Conservation (phyloP, 2,888 invertebrate genomes). For the Tiliacea aurago region DNA sequence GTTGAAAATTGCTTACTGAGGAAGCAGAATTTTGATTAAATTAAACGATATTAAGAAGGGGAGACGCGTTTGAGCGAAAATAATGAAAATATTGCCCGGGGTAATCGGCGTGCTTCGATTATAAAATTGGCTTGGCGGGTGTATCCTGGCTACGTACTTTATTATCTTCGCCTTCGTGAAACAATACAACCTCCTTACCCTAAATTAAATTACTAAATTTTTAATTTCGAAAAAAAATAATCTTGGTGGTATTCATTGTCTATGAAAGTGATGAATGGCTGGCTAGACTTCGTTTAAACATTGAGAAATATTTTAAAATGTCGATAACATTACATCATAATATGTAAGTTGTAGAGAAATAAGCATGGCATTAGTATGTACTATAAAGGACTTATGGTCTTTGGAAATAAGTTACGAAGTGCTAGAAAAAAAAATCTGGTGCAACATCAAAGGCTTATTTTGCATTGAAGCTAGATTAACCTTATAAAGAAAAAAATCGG, state of each 20-base stretch:
- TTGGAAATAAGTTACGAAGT: not conserved
- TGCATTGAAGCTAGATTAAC: not conserved
- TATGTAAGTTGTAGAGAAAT: too few species aligned
- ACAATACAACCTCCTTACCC: slow-evolving; percentile 33
- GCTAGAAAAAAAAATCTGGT: not conserved
- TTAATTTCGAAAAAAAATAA: not conserved
- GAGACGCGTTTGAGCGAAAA: slow-evolving; percentile 81
- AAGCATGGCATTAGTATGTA: too few species aligned
- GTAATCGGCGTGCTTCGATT: slow-evolving; percentile 74
- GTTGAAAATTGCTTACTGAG: slow-evolving; percentile 77
- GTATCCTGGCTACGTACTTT: slow-evolving; percentile 30
- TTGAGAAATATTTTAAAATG: not conserved
- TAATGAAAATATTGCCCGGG: slow-evolving; percentile 86
- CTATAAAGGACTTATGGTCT: too few species aligned
- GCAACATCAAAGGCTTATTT: not conserved
- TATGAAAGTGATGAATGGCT: not conserved
- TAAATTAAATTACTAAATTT: slow-evolving; percentile 1
- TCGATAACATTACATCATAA: not conserved
- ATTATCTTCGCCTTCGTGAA: slow-evolving; percentile 29
- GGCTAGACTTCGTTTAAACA: not conserved
- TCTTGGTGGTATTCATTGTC: not conserved
- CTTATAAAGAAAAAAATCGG: too few species aligned
- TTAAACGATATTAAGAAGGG: slow-evolving; percentile 87
- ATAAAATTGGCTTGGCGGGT: slow-evolving; percentile 63
- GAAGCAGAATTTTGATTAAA: slow-evolving; percentile 87